A percentile compares a stretch with the other conserved stretches of the same genome.
Conservation (phyloP, 1,140 invertebrate genomes). For the Danaus melanippus region DNA sequence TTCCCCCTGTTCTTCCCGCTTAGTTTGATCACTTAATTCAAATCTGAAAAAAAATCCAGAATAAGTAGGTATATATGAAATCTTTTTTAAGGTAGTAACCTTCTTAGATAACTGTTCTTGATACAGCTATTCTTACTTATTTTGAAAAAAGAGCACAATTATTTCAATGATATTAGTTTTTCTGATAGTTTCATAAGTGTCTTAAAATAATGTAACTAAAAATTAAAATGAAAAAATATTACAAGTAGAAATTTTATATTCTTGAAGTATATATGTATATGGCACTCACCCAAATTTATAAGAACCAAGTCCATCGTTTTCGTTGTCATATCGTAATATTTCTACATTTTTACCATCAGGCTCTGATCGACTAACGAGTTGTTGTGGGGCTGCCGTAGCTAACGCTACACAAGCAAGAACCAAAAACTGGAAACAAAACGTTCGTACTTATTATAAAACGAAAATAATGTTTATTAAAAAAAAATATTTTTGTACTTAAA, state of each 20-base stretch:
- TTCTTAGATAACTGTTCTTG: not conserved
- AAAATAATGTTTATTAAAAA: too few relatives aligned
- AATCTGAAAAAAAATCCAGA: conserved; percentile 31
- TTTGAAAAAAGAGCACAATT: not conserved
- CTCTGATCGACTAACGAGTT: conserved; percentile 2
- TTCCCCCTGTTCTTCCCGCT: conserved; percentile 73
- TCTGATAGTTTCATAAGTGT: too few relatives aligned
- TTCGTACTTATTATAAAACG: too few relatives aligned
- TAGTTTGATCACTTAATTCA: conserved; percentile 71
- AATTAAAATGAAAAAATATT: not conserved
- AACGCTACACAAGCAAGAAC: conserved; percentile 29
- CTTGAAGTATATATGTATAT: not conserved
- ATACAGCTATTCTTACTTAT: not conserved
- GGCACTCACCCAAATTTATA: conserved; percentile 45
- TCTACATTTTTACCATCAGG: conserved; percentile 35
- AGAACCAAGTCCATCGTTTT: conserved; percentile 43
- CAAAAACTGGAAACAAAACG: conserved; percentile 32
- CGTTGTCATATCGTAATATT: conserved; percentile 45
- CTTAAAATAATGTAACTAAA: too few relatives aligned
- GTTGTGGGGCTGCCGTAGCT: conserved; percentile 27
- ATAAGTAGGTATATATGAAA: too few relatives aligned
- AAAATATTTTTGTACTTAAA: too few relatives aligned
- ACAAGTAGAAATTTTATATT: not conserved
- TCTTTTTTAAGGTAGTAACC: not conserved
- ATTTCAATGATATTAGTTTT: conserved; percentile 1